Evolutionary conservation across 2,113 vertebrate genomes (phyloP).

Genomic region (Prionailurus bengalensis): DNA sequence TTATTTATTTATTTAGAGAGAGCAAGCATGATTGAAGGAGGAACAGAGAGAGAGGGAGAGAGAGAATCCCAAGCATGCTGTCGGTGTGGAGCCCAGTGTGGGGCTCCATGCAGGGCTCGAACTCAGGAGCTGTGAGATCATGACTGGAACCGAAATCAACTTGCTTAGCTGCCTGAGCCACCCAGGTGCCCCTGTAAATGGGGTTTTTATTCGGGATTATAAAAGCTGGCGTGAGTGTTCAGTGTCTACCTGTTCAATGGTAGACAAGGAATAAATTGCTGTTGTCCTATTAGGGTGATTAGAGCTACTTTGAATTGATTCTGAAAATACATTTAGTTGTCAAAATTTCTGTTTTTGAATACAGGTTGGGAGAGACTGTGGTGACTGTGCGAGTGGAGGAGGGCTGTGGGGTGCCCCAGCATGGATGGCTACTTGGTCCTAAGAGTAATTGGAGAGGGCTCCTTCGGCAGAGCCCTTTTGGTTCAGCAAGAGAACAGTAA

Average conservation of each 20-base stretch:
- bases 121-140: no score
- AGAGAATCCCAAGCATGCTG: no score
- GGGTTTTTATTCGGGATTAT: background rate
- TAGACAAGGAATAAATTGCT: background rate
- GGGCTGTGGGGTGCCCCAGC: background rate
- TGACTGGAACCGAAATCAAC: no score
- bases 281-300: background rate
- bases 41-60: no score
- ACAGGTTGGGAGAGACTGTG: background rate
- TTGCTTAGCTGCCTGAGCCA: no score
- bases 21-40: no score
- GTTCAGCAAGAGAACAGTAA: slow-evolving; percentile 85
- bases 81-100: no score
- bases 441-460: slow-evolving; percentile 92
- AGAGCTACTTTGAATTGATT: background rate
- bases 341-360: slow-evolving; percentile 44
- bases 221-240: background rate
- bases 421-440: slow-evolving; percentile 92
- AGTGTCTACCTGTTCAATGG: background rate
- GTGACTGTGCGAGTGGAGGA: background rate
- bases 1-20: no score
- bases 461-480: slow-evolving; percentile 93
- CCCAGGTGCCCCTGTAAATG: background rate
- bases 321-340: slow-evolving; percentile 9
- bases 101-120: no score